phyloP scores from a whole-genome alignment of 2,888 invertebrate species.

The Archips xylosteana region DNA sequence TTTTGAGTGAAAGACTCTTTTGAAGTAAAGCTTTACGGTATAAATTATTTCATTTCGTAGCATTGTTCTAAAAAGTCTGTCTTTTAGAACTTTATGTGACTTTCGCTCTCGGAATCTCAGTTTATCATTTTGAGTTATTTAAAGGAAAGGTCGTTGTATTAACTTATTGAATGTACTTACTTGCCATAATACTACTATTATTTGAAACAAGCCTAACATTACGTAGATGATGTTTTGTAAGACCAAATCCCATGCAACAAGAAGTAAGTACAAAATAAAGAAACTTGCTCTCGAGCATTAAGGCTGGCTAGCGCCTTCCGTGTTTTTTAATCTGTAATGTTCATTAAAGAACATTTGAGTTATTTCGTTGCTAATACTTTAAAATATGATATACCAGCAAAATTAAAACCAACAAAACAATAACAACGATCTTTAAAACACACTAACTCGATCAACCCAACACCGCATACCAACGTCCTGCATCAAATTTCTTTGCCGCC shows the following conservation, averaged over 20 bases:
- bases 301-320: too few relatives aligned
- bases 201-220: not conserved
- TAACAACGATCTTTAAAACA: not conserved
- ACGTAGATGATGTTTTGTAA: not conserved
- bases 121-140: constrained; percentile 62
- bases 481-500: constrained; percentile 34
- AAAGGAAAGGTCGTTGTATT: constrained; percentile 13
- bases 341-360: too few relatives aligned
- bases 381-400: too few relatives aligned
- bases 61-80: constrained; percentile 80
- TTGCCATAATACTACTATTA: too few relatives aligned
- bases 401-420: not conserved
- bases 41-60: constrained; percentile 84
- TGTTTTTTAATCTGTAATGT: too few relatives aligned
- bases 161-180: not conserved
- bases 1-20: constrained; percentile 85
- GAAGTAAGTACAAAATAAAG: too few relatives aligned
- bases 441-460: not conserved
- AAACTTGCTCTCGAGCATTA: too few relatives aligned
- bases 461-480: constrained; percentile 20
- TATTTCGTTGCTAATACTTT: too few relatives aligned
- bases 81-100: constrained; percentile 79
- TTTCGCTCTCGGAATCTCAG: constrained; percentile 68
- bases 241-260: too few relatives aligned
- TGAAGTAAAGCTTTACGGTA: constrained; percentile 85